These are phyloP conservation scores for Agrotis puta DNA, from an alignment of 2,888 invertebrate species.

Conservation along the genomic window DNA sequence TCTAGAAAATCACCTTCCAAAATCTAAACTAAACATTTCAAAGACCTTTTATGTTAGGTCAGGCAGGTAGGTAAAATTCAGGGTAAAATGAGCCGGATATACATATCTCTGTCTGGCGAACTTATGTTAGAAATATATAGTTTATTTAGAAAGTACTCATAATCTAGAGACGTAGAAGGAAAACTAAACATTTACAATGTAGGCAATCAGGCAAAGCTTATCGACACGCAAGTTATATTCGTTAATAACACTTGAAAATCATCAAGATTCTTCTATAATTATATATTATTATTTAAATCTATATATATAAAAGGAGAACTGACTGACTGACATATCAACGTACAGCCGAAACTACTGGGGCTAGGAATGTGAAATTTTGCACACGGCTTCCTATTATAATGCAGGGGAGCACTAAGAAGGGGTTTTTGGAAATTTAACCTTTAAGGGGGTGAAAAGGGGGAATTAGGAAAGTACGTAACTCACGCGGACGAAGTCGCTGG, in stretches of 20 bases:
- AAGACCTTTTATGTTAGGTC: background rate
- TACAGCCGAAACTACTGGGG: too few species aligned
- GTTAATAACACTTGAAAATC: slow-evolving; percentile 20
- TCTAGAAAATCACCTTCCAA: background rate
- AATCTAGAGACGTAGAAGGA: slow-evolving; percentile 20
- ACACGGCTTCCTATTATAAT: too few species aligned
- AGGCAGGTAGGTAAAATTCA: background rate
- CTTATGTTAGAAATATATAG: background rate
- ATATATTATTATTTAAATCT: background rate
- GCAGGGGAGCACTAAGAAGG: too few species aligned
- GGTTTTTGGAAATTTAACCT: too few species aligned
- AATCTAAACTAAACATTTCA: too few species aligned
- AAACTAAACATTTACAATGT: slow-evolving; percentile 55
- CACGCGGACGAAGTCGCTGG: too few species aligned
- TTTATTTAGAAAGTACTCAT: slow-evolving; percentile 4
- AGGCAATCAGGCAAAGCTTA: slow-evolving; percentile 50
- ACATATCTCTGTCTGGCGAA: too few species aligned
- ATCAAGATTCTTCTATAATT: background rate
- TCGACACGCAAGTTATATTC: slow-evolving; percentile 36
- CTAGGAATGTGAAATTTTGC: too few species aligned
- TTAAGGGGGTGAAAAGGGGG: too few species aligned
- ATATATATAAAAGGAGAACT: too few species aligned
- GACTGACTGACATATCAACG: too few species aligned
- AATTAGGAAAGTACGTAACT: too few species aligned
- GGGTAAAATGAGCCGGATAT: background rate